These are phyloP conservation scores for Pyrocoelia pectoralis DNA, from an alignment of 2,888 invertebrate genomes.

Conservation along the genomic window DNA sequence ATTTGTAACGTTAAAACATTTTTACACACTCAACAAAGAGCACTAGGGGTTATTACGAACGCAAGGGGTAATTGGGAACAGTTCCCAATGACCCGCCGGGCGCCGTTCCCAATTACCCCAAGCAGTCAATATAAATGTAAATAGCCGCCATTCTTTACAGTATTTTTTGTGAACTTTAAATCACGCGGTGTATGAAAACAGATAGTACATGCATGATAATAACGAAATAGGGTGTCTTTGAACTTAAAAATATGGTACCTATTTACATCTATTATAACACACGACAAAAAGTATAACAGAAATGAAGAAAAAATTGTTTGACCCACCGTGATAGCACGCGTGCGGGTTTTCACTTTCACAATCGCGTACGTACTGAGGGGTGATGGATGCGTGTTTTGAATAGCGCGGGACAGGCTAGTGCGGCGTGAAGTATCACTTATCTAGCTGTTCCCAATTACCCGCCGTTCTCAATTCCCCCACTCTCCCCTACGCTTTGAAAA, in stretches of 20 bases:
- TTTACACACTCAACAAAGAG: neutral
- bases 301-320: neutral
- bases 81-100: no score
- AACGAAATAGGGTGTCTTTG: neutral
- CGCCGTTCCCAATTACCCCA: neutral
- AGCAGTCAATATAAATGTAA: neutral
- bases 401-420: neutral
- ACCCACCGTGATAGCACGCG: neutral
- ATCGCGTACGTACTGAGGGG: neutral
- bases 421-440: neutral
- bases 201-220: neutral
- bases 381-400: neutral
- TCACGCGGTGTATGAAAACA: neutral
- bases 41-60: neutral
- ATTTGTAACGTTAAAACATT: constrained; percentile 3
- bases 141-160: neutral
- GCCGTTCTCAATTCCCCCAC: constrained; percentile 1
- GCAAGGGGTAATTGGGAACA: neutral
- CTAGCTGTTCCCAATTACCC: neutral
- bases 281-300: neutral
- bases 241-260: neutral
- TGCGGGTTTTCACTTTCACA: neutral
- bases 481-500: no score
- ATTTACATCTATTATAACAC: neutral
- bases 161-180: neutral